Conservation (phyloP, 1,140 invertebrate species). For the Homalodisca vitripennis region DNA sequence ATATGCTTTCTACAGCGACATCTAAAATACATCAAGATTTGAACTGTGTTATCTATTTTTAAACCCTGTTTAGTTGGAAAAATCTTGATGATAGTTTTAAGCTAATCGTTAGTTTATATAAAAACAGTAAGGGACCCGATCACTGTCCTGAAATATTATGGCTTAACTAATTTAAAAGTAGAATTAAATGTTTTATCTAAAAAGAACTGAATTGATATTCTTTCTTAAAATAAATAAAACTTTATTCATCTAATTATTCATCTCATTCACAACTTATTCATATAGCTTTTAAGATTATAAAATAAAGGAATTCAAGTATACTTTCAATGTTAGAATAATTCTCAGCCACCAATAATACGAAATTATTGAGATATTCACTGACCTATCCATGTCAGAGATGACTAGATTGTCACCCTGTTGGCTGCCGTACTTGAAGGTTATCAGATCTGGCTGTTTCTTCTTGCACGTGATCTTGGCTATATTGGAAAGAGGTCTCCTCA, state of each 20-base stretch:
- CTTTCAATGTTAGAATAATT: background rate
- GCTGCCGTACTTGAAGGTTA: slow-evolving; percentile 92
- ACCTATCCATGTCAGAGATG: slow-evolving; percentile 82
- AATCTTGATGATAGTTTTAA: too few relatives aligned
- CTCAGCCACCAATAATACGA: background rate
- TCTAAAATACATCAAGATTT: too few relatives aligned
- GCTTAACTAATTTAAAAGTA: too few relatives aligned
- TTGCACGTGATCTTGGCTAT: slow-evolving; percentile 96
- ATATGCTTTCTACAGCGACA: too few relatives aligned
- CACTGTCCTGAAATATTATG: too few relatives aligned
- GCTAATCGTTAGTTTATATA: too few relatives aligned
- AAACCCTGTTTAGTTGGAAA: too few relatives aligned
- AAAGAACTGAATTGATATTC: background rate
- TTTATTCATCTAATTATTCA: background rate
- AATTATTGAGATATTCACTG: background rate
- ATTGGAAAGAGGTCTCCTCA: slow-evolving; percentile 78
- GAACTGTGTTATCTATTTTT: too few relatives aligned
- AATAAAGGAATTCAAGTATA: background rate
- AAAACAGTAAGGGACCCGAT: too few relatives aligned
- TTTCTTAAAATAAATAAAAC: background rate
- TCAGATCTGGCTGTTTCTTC: slow-evolving; percentile 88
- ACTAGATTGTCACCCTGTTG: slow-evolving; percentile 69
- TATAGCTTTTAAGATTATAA: background rate
- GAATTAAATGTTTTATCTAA: slow-evolving; percentile 17
- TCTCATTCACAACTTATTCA: background rate